phyloP scores from a whole-genome alignment of 2,113 vertebrate species.

The Rostratula benghalensis region DNA sequence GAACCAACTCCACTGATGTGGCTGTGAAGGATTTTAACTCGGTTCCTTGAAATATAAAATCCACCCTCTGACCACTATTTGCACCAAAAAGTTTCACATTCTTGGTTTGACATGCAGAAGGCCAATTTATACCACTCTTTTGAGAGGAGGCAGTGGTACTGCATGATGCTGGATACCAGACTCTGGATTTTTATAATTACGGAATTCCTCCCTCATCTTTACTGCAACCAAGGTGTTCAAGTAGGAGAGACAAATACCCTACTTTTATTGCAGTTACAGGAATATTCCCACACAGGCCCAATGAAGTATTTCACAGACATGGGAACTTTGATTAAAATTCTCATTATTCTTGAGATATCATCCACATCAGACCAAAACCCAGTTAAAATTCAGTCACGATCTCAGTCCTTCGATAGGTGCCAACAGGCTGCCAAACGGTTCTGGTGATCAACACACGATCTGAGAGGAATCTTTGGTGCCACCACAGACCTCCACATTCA shows the following conservation, averaged over 20 bases:
- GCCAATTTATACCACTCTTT: neutral
- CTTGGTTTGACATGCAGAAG: neutral
- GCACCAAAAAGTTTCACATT: neutral
- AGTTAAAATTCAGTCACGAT: conserved; percentile 13
- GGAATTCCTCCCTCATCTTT: neutral
- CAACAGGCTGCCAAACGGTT: neutral
- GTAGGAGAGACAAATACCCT: neutral
- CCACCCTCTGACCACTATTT: neutral
- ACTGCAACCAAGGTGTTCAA: neutral
- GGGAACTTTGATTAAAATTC: neutral
- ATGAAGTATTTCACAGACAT: neutral
- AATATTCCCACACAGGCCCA: neutral
- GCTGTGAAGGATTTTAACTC: neutral
- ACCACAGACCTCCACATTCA: neutral
- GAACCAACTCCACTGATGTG: neutral
- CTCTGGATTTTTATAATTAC: neutral
- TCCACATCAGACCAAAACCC: conserved; percentile 24
- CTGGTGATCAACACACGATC: neutral
- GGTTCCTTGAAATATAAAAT: neutral
- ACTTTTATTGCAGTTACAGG: neutral
- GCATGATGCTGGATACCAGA: neutral
- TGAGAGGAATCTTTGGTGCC: neutral
- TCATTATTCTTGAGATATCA: neutral
- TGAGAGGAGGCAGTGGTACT: neutral
- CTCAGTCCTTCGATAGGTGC: neutral